Conservation (phyloP, 2,113 vertebrate species). For the Peucedramus taeniatus region DNA sequence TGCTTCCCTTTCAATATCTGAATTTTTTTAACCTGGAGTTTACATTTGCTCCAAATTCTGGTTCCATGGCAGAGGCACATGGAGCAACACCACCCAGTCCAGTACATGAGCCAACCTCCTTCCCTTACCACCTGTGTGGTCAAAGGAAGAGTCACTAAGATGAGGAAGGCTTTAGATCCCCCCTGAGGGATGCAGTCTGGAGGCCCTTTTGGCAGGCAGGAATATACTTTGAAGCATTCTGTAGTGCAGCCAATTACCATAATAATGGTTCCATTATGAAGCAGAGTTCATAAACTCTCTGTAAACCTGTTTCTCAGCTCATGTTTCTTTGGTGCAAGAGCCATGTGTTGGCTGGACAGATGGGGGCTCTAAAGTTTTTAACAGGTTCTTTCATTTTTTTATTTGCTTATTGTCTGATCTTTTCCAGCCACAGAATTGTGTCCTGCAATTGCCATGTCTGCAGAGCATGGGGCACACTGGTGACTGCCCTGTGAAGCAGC, state of each 20-base stretch:
- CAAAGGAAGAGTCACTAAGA: not conserved
- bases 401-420: not conserved
- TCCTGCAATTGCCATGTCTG: not conserved
- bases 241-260: constrained; percentile 6
- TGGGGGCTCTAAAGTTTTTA: not conserved
- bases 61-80: not conserved
- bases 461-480: not conserved
- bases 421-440: not conserved
- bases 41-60: not conserved
- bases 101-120: not conserved
- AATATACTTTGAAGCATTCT: not conserved
- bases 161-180: not conserved
- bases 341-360: not conserved
- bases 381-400: not conserved
- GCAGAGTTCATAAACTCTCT: constrained; percentile 42
- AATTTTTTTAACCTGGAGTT: not conserved
- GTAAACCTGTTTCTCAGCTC: constrained; percentile 27
- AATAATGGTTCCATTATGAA: constrained; percentile 48
- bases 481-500: not conserved
- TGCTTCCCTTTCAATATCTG: not conserved
- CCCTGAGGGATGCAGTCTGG: not conserved
- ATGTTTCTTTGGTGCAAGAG: constrained; percentile 6
- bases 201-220: constrained; percentile 2
- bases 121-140: not conserved
- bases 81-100: not conserved